phyloP scores from a whole-genome alignment of 2,113 vertebrate species.

The Origma solitaria region DNA sequence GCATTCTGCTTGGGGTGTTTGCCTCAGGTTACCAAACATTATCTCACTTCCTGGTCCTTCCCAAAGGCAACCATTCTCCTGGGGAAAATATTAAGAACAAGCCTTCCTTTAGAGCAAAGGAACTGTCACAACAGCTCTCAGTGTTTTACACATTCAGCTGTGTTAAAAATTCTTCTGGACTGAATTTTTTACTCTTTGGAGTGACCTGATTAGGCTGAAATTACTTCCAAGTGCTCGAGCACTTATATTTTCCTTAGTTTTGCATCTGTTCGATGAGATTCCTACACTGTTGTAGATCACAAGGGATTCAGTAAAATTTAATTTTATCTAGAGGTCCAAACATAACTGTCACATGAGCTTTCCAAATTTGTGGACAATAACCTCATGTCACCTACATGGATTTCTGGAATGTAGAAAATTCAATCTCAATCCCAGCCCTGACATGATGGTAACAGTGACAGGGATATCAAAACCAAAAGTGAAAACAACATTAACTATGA shows the following conservation, averaged over 20 bases:
- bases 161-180: neutral
- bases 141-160: neutral
- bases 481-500: neutral
- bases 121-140: neutral
- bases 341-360: neutral
- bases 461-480: neutral
- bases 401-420: neutral
- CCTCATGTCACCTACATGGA: rapidly evolving
- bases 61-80: neutral
- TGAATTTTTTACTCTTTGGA: neutral
- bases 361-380: neutral
- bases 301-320: neutral
- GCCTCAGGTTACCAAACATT: neutral
- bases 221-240: neutral
- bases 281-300: neutral
- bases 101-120: neutral
- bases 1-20: neutral
- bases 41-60: neutral
- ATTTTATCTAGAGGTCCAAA: neutral
- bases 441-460: neutral
- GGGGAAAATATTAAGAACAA: neutral
- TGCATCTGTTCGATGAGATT: neutral
- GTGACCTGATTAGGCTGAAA: neutral
- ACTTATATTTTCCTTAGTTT: neutral
- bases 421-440: neutral